Evolutionary conservation across 2,113 vertebrate genomes (phyloP), one percentile per base, ranked within the genome.

Genomic region (Alethe diademata): DNA sequence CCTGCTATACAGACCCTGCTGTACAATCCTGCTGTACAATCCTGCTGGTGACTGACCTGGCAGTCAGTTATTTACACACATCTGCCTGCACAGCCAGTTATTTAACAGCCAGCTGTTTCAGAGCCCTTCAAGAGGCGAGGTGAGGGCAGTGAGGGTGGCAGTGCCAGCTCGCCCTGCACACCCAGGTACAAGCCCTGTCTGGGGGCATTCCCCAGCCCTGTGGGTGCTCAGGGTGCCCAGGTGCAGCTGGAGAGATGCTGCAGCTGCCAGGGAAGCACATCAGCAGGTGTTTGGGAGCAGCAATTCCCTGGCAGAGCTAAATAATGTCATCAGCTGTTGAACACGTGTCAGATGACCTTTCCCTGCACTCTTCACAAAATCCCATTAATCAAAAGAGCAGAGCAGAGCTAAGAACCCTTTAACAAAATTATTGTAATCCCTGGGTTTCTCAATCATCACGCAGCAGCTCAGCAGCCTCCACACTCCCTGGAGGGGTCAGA

Each of bases 331-430:
- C 81, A 79, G 93, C 85, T 91, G 84, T 53, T 70, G 93, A 92
- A 80, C 90, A 88, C 85, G 90, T 86, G 85, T 67, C 58, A 29
- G 89, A 38, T 75, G 93, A 86, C 94, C 95, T 96, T 95, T 83
- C 82, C 51, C 88, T 94, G 93, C 87, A 75, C 95, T 94, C 85
- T 11, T 67, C 67, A 74, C 12, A 24, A 93, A 95, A 94, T 89
- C 93, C 92, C 94, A 90, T 96, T 96, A 95, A 94, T 96, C 95
- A 95, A 86, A 66, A 88, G 78, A 95, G 92, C 79, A 50, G 71
- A 88, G 82, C 62, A 83, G 85, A 84, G 96, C 82, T 69, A 89
- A 83, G 90, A 94, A 76, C 75, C 75, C 94, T 89, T 93, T 88
- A 90, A 89, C 93, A 89, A 91, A 96, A 94, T 94, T 92, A 94